Evolutionary conservation across 2,797 vertebrate genomes (phyloP), one percentile per base, ranked within the genome.

Genomic region (Rhadinocentrus ornatus): DNA sequence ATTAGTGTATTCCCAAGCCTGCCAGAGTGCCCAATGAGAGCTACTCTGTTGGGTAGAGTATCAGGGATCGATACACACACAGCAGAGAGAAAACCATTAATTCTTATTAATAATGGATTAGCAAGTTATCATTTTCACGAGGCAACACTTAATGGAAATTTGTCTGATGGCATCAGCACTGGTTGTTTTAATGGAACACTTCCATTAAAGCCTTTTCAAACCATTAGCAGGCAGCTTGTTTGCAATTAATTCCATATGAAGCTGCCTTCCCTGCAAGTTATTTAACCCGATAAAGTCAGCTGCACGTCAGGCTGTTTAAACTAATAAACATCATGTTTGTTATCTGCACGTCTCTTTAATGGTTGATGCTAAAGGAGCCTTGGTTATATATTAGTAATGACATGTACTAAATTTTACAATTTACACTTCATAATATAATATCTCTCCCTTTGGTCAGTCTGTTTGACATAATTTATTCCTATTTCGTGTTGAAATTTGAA

Each of bases 51-150:
- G 88, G 84, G 84, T 84, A 82, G 88, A 91, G 88, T 91, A 89
- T 85, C 86, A 88, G 88, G 72, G 84, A 94, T 95, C 94, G 77
- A 94, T 94, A 91, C 48, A 35, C 85, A 72, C 76, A 66, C 75
- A 27, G 85, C 86, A 88, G 71, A 93, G 88, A 89, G 88, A 91
- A 83, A 90, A 88, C 89, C 93, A 94, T 94, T 93, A 56, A 83
- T 93, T 93, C 92, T 88, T 91, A 93, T 95, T 93, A 94, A 94
- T 95, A 94, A 94, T 94, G 88, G 86, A 95, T 94, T 89, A 93
- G 91, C 82, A 84, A 89, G 90, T 93, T 93, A 92, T 92, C 89
- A 91, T 93, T 93, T 93, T 92, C 92, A 89, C 75, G 88, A 84
- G 85, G 79, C 84, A 89, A 91, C 90, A 89, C 92, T 93, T 92